Evolutionary conservation across 1,140 invertebrate species (phyloP).

Genomic region (Capitella teleta): DNA sequence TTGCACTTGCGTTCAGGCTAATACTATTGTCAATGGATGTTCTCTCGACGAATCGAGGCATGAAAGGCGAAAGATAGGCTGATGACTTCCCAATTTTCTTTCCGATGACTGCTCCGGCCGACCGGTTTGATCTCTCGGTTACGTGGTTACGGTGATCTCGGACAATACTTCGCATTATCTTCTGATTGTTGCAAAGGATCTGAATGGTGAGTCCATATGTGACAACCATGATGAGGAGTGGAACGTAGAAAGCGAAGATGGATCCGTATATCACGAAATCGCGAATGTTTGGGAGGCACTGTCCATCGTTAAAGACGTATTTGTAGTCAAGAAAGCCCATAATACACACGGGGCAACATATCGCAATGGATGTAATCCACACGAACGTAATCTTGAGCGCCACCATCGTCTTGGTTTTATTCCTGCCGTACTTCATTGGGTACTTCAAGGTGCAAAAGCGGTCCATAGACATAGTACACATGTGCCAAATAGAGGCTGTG

Average conservation of each 20-base stretch:
- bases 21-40: too few species aligned
- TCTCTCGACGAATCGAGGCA: too few species aligned
- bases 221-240: constrained; percentile 82
- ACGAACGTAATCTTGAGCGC: constrained; percentile 79
- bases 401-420: constrained; percentile 75
- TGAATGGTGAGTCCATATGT: constrained; percentile 83
- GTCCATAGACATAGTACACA: constrained; percentile 90
- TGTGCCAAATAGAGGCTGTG: constrained; percentile 89
- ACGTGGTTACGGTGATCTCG: too few species aligned
- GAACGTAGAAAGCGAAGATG: constrained; percentile 89
- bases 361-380: constrained; percentile 76
- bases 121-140: too few species aligned
- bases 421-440: constrained; percentile 59
- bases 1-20: too few species aligned
- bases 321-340: constrained; percentile 57
- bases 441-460: constrained; percentile 46
- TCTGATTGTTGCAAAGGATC: constrained; percentile 31
- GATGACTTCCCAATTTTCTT: too few species aligned
- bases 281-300: constrained; percentile 55
- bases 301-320: constrained; percentile 35
- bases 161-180: constrained; percentile 23
- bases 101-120: too few species aligned
- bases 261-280: constrained; percentile 43
- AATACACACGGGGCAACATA: constrained; percentile 73
- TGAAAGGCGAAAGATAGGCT: too few species aligned